phyloP scores from a whole-genome alignment of 2,888 invertebrate species.

The Bembecia ichneumoniformis region DNA sequence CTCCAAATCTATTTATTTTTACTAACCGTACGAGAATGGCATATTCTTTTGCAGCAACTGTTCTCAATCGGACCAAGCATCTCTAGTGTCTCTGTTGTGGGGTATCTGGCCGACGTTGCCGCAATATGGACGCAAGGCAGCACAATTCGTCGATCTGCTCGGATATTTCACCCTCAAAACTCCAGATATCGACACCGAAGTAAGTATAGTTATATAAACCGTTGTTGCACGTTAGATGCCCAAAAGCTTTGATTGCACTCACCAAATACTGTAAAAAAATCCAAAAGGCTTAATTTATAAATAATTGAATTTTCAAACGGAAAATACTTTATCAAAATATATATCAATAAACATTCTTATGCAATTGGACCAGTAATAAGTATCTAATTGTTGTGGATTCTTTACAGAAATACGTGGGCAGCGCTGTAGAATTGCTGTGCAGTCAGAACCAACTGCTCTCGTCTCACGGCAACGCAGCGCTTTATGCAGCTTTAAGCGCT shows the following conservation, averaged over 20 bases:
- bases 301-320: no score
- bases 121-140: conserved; percentile 92
- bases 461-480: conserved; percentile 93
- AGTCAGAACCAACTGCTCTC: conserved; percentile 91
- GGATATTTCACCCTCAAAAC: conserved; percentile 95
- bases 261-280: not conserved
- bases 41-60: conserved; percentile 75
- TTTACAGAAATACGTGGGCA: conserved; percentile 82
- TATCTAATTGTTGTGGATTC: no score
- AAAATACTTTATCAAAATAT: no score
- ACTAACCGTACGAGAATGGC: not conserved
- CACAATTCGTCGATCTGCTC: conserved; percentile 96
- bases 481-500: conserved; percentile 93
- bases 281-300: no score
- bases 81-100: conserved; percentile 88
- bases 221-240: conserved; percentile 1
- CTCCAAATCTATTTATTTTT: not conserved
- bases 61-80: conserved; percentile 81
- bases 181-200: conserved; percentile 77
- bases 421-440: conserved; percentile 86
- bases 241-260: conserved; percentile 3
- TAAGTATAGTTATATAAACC: conserved; percentile 15
- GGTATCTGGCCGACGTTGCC: conserved; percentile 91
- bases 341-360: no score
- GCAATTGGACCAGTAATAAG: no score